Conservation (phyloP, 2,797 vertebrate species). For the Geranospiza caerulescens region DNA sequence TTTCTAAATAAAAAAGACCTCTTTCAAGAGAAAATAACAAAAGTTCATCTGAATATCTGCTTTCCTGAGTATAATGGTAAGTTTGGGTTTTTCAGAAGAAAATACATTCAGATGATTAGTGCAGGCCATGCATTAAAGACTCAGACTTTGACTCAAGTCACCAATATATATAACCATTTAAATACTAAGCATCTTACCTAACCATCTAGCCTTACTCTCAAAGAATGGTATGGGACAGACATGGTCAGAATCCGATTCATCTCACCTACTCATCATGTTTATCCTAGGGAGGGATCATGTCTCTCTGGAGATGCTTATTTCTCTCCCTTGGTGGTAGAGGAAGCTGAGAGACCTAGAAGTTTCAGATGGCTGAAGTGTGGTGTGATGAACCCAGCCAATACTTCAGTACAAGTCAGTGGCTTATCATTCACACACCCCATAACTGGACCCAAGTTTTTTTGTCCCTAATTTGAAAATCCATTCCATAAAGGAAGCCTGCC, state of each 20-base stretch:
- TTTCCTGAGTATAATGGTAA: conserved; percentile 79
- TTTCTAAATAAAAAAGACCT: conserved; percentile 81
- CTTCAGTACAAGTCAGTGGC: not conserved
- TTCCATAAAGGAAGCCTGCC: not conserved
- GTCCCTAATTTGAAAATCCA: not conserved
- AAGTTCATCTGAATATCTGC: conserved; percentile 74
- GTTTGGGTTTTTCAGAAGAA: not conserved
- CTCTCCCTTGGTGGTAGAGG: not conserved
- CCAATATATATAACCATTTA: not conserved
- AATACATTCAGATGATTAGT: not conserved
- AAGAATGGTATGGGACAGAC: not conserved
- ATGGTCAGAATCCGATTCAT: not conserved
- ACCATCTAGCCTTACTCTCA: not conserved
- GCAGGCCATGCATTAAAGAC: not conserved
- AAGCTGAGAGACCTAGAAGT: not conserved
- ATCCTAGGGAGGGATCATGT: not conserved
- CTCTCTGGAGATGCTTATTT: not conserved
- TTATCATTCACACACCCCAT: not conserved
- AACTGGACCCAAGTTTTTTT: not conserved
- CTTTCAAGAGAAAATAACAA: conserved; percentile 77
- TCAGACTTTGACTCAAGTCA: not conserved
- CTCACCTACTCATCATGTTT: not conserved
- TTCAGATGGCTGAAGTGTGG: not conserved
- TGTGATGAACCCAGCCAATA: not conserved
- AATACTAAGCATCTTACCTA: not conserved